Conservation (phyloP, 2,888 invertebrate genomes). For the Antheraea assamensis region DNA sequence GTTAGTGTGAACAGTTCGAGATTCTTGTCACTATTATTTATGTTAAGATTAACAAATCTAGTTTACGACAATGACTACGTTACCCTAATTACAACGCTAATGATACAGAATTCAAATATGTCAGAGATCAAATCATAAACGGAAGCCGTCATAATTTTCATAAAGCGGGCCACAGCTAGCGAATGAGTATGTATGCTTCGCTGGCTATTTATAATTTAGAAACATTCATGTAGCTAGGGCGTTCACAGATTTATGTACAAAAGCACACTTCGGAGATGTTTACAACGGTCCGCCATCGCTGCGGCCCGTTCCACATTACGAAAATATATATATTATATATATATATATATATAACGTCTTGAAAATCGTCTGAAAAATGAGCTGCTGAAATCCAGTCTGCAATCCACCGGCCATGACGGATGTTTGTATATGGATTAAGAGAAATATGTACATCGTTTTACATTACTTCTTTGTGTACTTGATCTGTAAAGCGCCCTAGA, state of each 20-base stretch:
- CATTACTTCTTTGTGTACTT: conserved; percentile 29
- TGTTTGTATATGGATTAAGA: conserved; percentile 61
- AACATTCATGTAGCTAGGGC: conserved; percentile 23
- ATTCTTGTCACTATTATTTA: conserved; percentile 2
- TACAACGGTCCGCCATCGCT: conserved; percentile 41
- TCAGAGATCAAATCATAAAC: conserved; percentile 23
- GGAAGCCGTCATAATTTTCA: conserved; percentile 14
- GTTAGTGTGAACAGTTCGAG: background rate
- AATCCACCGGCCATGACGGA: conserved; percentile 48
- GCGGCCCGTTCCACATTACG: conserved; percentile 60
- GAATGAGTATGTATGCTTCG: conserved; percentile 17
- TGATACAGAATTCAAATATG: conserved; percentile 9
- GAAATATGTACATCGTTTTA: conserved; percentile 47
- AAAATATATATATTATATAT: conserved; percentile 51
- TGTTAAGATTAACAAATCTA: background rate
- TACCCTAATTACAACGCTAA: conserved; percentile 2
- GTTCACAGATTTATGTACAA: conserved; percentile 50
- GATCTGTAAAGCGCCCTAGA: conserved; percentile 43
- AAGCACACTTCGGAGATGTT: conserved; percentile 57
- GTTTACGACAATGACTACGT: conserved; percentile 9
- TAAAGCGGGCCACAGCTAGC: conserved; percentile 14
- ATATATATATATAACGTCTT: no score
- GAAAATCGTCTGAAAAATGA: conserved; percentile 65
- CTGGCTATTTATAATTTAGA: conserved; percentile 21
- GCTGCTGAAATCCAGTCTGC: conserved; percentile 64